These are phyloP conservation scores for Drepanosiphum platanoidis DNA, from an alignment of 2,888 invertebrate species.

Conservation along the genomic window DNA sequence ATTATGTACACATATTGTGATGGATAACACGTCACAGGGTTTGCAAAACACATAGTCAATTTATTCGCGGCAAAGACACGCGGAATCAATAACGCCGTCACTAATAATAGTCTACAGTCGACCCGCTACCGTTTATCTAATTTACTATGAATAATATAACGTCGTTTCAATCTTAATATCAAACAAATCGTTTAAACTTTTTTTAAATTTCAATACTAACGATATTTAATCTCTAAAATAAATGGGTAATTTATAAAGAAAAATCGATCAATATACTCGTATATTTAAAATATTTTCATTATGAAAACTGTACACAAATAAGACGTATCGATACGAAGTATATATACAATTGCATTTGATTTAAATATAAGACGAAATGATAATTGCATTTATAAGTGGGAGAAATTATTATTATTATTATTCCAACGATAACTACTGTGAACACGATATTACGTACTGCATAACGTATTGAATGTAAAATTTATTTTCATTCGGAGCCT, in stretches of 20 bases:
- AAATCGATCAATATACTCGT: too few relatives aligned
- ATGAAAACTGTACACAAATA: background rate
- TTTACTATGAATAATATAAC: background rate
- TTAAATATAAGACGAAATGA: background rate
- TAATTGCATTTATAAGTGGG: background rate
- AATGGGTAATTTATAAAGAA: too few relatives aligned
- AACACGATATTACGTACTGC: background rate
- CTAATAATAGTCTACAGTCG: background rate
- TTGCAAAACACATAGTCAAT: background rate
- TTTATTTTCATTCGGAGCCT: slow-evolving; percentile 26
- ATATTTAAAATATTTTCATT: too few relatives aligned
- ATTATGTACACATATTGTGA: background rate
- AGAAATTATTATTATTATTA: too few relatives aligned
- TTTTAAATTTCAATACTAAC: background rate
- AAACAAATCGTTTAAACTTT: background rate
- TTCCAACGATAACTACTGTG: background rate
- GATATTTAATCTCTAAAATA: too few relatives aligned
- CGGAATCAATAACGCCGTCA: background rate
- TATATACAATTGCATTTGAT: background rate
- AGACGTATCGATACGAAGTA: too few relatives aligned
- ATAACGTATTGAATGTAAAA: background rate
- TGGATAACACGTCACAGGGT: background rate
- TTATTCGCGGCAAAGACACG: background rate
- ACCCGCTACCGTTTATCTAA: background rate
- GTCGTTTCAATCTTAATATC: background rate